Base-by-base conservation (phyloP, 2,888 invertebrate species). In the Ophion obscuratus region DNA sequence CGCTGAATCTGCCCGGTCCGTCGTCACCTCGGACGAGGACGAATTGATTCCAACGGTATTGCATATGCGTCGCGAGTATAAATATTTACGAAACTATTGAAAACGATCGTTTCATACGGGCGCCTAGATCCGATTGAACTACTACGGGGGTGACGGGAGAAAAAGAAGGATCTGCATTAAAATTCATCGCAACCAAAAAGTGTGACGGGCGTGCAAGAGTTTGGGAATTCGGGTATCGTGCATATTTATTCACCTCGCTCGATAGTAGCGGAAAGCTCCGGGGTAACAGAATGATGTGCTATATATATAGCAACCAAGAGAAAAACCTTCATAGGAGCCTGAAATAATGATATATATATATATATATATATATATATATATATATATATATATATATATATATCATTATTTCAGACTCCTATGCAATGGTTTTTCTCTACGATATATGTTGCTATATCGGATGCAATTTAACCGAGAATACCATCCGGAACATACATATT, bases 21-120 rank as follows among this genome's bases (percentile, higher is more conserved):
- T 68, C 76, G 71, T 71, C 53, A 36, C 61, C 59, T 62, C 71
- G 36, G 11, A 71, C 71, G 81, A 84, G 73, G 71, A 81, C 73
- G 81, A 67, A 67, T 70, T 57, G 53, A 66, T 76, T 31, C 53
- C 71, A 81, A 67, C 71, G 47, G 24, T 61, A 77, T 83, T 66
- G 57, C 53, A 17, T 53, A 53, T 53, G 57, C 10, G 11, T 10
- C 24, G 64, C 10, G 17, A 36, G 71, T 44, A 77, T 77, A 83
- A 83, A 83, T 83, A 83, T 83, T 83, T 73, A 78, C 66, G 47
- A 78, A 78, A 53, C 73, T 73, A 78, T 83, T 67, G 83, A 59
- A 61, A 73, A 53, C 83, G 57, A 66, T 61, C 14, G 40, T 61
- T 31, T 14, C 17, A 44, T 40, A 5, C 17, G 57, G 47, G 44